Conservation (phyloP, 1,140 invertebrate species). For the Leucophenga varia region DNA sequence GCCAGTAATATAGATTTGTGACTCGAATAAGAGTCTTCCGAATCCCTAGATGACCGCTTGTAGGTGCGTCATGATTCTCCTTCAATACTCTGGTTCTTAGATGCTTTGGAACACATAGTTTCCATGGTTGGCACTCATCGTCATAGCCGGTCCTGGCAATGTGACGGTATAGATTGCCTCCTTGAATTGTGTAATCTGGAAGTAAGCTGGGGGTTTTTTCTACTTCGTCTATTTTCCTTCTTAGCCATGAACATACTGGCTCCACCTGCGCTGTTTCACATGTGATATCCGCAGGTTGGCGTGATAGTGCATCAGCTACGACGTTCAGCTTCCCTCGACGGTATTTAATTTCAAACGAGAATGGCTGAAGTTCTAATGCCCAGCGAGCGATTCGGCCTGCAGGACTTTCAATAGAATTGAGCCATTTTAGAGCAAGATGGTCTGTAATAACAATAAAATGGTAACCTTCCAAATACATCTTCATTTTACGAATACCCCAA, state of each 20-base stretch:
- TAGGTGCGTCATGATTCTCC: neutral
- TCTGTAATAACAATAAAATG: conserved; percentile 11
- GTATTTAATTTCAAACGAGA: conserved; percentile 22
- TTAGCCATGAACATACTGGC: too few relatives aligned
- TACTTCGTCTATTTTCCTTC: too few relatives aligned
- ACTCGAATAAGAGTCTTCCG: neutral
- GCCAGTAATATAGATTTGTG: neutral
- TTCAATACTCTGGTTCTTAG: neutral
- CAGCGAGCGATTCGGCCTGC: conserved; percentile 21
- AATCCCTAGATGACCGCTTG: neutral
- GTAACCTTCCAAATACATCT: conserved; percentile 8
- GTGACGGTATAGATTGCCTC: too few relatives aligned
- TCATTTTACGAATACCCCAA: too few relatives aligned
- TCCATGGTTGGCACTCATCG: too few relatives aligned
- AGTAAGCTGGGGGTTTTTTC: too few relatives aligned
- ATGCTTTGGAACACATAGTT: neutral
- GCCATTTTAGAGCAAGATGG: conserved; percentile 42
- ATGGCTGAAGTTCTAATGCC: conserved; percentile 24
- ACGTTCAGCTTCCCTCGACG: conserved; percentile 26
- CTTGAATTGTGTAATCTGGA: too few relatives aligned
- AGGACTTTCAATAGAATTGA: conserved; percentile 43
- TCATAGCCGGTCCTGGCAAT: too few relatives aligned
- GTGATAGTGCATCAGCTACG: conserved; percentile 30
- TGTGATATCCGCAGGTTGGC: too few relatives aligned
- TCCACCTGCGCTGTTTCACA: too few relatives aligned